Evolutionary conservation across 1,140 invertebrate genomes (phyloP).

Genomic region (Drosophila bifasciata): DNA sequence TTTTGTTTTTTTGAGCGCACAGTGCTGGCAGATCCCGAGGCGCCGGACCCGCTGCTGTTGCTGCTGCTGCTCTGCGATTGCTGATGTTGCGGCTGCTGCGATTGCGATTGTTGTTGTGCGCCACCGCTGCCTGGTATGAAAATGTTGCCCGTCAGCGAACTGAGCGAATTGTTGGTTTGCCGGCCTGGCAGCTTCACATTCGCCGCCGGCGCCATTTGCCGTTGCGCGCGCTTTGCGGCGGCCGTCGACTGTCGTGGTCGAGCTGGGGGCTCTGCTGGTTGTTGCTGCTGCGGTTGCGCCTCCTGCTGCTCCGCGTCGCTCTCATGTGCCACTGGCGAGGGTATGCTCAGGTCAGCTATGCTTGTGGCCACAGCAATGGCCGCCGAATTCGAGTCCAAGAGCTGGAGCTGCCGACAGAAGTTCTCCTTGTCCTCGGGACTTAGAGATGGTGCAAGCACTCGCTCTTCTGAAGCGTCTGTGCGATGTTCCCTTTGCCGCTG

Average conservation of each 20-base stretch:
- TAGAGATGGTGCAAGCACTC: slow-evolving; percentile 52
- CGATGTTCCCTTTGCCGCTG: slow-evolving; percentile 29
- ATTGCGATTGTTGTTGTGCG: slow-evolving; percentile 22
- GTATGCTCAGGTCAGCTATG: slow-evolving; percentile 67
- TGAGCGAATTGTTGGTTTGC: slow-evolving; percentile 94
- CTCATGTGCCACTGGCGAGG: slow-evolving; percentile 66
- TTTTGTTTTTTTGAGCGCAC: slow-evolving; percentile 67
- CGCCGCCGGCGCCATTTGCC: slow-evolving; percentile 81
- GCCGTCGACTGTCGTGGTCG: slow-evolving; percentile 29
- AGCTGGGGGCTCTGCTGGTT: slow-evolving; percentile 21
- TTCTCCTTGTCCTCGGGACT: slow-evolving; percentile 83
- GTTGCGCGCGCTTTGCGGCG: slow-evolving; percentile 5
- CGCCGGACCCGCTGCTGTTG: slow-evolving; percentile 15
- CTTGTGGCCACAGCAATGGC: slow-evolving; percentile 76
- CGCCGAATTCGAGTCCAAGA: slow-evolving; percentile 69
- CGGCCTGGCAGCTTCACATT: slow-evolving; percentile 87
- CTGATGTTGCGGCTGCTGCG: slow-evolving; percentile 35
- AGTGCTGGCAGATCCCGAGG: slow-evolving; percentile 23
- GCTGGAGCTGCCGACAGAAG: slow-evolving; percentile 72
- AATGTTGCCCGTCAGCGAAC: slow-evolving; percentile 92
- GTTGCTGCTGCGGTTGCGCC: slow-evolving; percentile 22
- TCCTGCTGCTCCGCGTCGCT: slow-evolving; percentile 45
- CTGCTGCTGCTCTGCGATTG: slow-evolving; percentile 36
- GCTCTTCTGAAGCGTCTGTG: slow-evolving; percentile 16
- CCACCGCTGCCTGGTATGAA: slow-evolving; percentile 86